Conservation (phyloP, 2,888 invertebrate species). For the Protodeltote pygarga region DNA sequence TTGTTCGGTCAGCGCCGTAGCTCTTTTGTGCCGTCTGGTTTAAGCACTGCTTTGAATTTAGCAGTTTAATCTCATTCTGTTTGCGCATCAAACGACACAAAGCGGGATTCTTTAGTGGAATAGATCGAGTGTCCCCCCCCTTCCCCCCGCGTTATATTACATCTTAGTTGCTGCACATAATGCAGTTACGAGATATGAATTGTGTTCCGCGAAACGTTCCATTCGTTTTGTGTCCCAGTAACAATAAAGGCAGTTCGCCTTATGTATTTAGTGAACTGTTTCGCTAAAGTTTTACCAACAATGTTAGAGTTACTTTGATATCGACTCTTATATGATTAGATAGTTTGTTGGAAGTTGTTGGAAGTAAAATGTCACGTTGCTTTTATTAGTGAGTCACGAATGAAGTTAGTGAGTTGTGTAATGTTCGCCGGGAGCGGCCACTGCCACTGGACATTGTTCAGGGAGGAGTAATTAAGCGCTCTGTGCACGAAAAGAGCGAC, state of each 20-base stretch:
- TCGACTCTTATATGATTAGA: slow-evolving; percentile 1
- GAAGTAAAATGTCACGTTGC: neutral
- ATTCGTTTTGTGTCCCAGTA: neutral
- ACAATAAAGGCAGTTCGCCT: slow-evolving; percentile 6
- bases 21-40: slow-evolving; percentile 23
- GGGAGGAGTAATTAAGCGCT: neutral
- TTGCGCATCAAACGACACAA: slow-evolving; percentile 16
- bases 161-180: slow-evolving; percentile 9
- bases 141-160: slow-evolving; percentile 7
- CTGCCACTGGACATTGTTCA: neutral
- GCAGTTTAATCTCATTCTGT: slow-evolving; percentile 29
- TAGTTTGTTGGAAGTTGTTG: neutral
- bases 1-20: slow-evolving; percentile 19
- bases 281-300: neutral
- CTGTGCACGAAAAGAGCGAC: slow-evolving; percentile 1
- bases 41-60: slow-evolving; percentile 23
- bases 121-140: neutral
- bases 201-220: neutral
- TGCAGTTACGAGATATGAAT: slow-evolving; percentile 12
- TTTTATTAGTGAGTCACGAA: slow-evolving; percentile 1
- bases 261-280: slow-evolving; percentile 1
- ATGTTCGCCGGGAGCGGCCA: neutral
- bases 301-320: neutral
- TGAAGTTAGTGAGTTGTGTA: slow-evolving; percentile 8
- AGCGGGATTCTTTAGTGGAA: slow-evolving; percentile 1